Evolutionary conservation across 2,797 vertebrate genomes (phyloP).

Genomic region (Sebastiscus tertius): DNA sequence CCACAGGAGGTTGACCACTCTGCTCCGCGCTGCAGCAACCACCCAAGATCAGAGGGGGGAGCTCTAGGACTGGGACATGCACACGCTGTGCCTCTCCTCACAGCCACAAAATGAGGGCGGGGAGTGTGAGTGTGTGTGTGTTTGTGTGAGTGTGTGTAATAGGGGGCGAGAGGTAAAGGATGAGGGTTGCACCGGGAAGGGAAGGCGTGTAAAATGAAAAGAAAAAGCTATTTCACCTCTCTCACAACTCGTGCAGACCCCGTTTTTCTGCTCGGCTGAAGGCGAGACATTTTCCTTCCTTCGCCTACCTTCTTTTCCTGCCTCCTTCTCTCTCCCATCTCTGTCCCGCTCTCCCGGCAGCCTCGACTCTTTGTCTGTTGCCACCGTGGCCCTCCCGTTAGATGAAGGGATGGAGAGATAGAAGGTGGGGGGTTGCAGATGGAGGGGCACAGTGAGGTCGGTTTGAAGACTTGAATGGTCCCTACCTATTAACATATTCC

Average conservation of each 20-base stretch:
- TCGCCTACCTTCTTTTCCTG: constrained; percentile 60
- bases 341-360: constrained; percentile 56
- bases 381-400: constrained; percentile 72
- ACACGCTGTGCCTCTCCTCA: constrained; percentile 42
- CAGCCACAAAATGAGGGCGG: constrained; percentile 58
- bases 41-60: constrained; percentile 91
- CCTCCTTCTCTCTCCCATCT: constrained; percentile 59
- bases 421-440: constrained; percentile 75
- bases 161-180: constrained; percentile 80
- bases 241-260: constrained; percentile 74
- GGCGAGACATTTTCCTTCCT: constrained; percentile 76
- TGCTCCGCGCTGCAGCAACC: constrained; percentile 79
- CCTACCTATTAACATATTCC: constrained; percentile 91
- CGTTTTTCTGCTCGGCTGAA: constrained; percentile 78
- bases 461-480: constrained; percentile 87
- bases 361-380: constrained; percentile 74
- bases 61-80: constrained; percentile 91
- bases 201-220: constrained; percentile 84
- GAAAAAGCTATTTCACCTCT: constrained; percentile 94
- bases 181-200: constrained; percentile 80
- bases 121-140: constrained; percentile 16
- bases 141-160: constrained; percentile 71
- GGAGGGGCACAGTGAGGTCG: constrained; percentile 73
- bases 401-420: constrained; percentile 70
- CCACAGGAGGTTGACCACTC: constrained; percentile 51